Evolutionary conservation across 1,140 invertebrate species (phyloP), one percentile per base, ranked within the genome.

Genomic region (Acromyrmex heyeri): DNA sequence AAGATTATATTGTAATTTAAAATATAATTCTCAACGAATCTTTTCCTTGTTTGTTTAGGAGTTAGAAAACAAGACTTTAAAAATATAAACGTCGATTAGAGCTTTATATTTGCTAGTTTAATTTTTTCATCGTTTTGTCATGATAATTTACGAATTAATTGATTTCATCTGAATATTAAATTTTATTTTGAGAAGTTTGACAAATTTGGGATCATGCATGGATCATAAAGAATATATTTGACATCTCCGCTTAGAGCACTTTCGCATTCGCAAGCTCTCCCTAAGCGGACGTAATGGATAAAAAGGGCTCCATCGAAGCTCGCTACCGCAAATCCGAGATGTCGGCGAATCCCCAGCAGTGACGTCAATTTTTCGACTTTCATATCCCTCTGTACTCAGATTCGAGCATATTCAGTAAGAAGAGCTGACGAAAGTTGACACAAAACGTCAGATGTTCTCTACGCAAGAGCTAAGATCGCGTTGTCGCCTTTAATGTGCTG

Each of bases 221-320:
- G 70, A 72, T 72, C 34, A 44, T 10, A 55, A 82, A 73, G 24
- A 82, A 61, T 38, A 30, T 69, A 30, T 69, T 91, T 83, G 89
- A 90, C 89, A 59, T 82, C 75, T 83, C 76, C 89, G 86, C 69
- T 90, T 90, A 90, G 78, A 90, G 87, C 88, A 90, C 79, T 90
- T 90, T 72, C 88, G 76, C 67, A 69, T 38, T 18, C 86, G 59
- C 76, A 73, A 86, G 76, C 61, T 78, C 55, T 77, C 44, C 59
- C 85, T 82, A 38, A 64, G 53, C 65, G 75, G 50, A 65, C 89
- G 86, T 90, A 90, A 90, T 90, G 89, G 89, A 90, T 90, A 90
- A 79, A 90, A 90, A 90, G 88, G 73, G 88, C 88, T 86, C 78
- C 86, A 88, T 87, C 85, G 87, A 87, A 87, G 85, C 85, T 90